Conservation (phyloP, 2,797 vertebrate genomes). For the Micropoecilia bifurca region DNA sequence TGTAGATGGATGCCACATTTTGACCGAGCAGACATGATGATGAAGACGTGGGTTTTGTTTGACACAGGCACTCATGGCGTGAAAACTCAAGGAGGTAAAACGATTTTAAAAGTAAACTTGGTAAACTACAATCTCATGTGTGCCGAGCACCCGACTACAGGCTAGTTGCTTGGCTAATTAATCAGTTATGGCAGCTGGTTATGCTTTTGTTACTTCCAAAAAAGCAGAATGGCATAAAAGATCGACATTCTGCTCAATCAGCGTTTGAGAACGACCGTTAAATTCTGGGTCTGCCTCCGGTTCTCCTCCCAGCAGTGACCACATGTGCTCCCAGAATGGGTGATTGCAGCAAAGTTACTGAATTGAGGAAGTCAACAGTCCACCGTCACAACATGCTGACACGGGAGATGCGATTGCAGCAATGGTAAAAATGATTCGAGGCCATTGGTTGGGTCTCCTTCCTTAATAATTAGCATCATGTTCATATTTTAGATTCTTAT, state of each 20-base stretch:
- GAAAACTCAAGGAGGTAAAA: background rate
- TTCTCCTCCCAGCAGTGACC: background rate
- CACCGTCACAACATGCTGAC: background rate
- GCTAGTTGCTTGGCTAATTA: background rate
- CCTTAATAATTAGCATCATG: background rate
- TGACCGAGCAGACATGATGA: conserved; percentile 35
- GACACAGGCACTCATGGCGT: background rate
- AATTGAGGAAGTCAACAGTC: background rate
- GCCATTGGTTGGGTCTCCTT: background rate
- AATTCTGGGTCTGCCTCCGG: background rate
- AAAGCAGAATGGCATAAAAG: background rate
- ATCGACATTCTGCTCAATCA: background rate
- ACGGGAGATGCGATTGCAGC: background rate
- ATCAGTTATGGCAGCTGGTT: background rate
- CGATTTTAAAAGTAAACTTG: background rate
- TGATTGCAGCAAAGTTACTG: background rate
- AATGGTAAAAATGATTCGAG: background rate
- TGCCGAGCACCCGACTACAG: background rate
- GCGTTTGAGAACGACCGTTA: background rate
- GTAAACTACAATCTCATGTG: background rate
- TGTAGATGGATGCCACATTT: conserved; percentile 37
- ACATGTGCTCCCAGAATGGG: background rate
- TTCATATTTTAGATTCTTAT: too few species aligned
- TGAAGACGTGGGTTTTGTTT: conserved; percentile 13
- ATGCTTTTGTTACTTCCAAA: background rate